phyloP scores from a whole-genome alignment of 1,140 invertebrate species.

The Hyles euphorbiae region DNA sequence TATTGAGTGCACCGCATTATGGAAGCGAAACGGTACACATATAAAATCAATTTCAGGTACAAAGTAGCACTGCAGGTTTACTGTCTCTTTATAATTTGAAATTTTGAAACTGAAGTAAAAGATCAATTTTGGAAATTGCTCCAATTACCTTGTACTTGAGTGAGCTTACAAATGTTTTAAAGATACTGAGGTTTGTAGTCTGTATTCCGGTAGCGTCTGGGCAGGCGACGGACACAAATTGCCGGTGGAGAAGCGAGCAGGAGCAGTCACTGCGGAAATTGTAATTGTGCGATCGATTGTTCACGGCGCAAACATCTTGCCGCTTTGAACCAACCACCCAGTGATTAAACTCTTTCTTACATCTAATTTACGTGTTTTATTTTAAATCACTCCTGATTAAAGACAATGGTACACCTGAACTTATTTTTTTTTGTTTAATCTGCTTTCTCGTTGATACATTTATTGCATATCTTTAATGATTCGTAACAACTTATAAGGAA shows the following conservation, averaged over 20 bases:
- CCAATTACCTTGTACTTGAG: constrained; percentile 66
- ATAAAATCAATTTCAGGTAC: constrained; percentile 15
- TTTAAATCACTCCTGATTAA: no score
- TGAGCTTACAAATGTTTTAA: constrained; percentile 46
- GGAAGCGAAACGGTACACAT: constrained; percentile 3
- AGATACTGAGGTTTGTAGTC: constrained; percentile 59
- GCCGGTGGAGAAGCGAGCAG: constrained; percentile 60
- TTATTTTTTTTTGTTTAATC: no score
- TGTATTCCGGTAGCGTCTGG: constrained; percentile 72
- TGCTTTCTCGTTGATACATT: no score
- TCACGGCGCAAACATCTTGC: constrained; percentile 29
- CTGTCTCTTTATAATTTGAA: no score
- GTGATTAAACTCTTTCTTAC: no score
- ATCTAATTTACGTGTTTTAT: no score
- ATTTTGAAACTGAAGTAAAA: no score
- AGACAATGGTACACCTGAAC: no score
- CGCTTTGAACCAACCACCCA: background rate
- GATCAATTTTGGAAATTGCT: constrained; percentile 73
- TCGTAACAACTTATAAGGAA: no score
- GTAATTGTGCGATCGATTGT: constrained; percentile 58
- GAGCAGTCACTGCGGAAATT: constrained; percentile 63
- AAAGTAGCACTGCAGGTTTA: background rate
- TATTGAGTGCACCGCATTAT: constrained; percentile 5
- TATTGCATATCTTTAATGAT: no score
- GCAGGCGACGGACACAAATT: constrained; percentile 69